These are phyloP conservation scores for Glaucopsyche alexis DNA, from an alignment of 2,888 invertebrate genomes.

Conservation along the genomic window DNA sequence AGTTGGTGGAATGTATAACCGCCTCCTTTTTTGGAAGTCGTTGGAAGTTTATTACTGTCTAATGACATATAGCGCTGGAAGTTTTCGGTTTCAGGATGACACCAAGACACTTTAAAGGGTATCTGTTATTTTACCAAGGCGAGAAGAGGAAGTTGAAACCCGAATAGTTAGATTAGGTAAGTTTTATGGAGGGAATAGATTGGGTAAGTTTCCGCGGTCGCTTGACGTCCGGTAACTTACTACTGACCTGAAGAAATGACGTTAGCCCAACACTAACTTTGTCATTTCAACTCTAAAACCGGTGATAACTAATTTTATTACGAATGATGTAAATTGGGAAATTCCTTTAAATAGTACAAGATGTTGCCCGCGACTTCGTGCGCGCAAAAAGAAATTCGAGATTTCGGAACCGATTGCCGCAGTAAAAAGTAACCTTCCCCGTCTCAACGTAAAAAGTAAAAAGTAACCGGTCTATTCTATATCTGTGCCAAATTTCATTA, in stretches of 20 bases:
- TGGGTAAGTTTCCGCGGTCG: conserved; percentile 1
- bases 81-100: too few relatives aligned
- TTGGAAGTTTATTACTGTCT: too few relatives aligned
- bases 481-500: too few relatives aligned
- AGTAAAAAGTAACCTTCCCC: too few relatives aligned
- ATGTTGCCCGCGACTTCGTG: too few relatives aligned
- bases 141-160: not conserved
- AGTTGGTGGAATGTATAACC: too few relatives aligned
- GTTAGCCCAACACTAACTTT: not conserved
- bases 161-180: conserved; percentile 22
- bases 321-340: not conserved
- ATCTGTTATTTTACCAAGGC: not conserved
- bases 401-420: too few relatives aligned
- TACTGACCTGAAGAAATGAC: conserved; percentile 1
- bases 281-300: not conserved
- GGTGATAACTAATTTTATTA: not conserved
- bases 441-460: too few relatives aligned
- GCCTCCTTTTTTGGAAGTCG: too few relatives aligned
- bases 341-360: not conserved
- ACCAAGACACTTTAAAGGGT: not conserved
- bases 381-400: too few relatives aligned
- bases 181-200: not conserved
- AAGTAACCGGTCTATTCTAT: too few relatives aligned
- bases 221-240: conserved; percentile 2
- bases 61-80: too few relatives aligned